Base-by-base conservation (phyloP, 1,140 invertebrate species). In the Apis florea region DNA sequence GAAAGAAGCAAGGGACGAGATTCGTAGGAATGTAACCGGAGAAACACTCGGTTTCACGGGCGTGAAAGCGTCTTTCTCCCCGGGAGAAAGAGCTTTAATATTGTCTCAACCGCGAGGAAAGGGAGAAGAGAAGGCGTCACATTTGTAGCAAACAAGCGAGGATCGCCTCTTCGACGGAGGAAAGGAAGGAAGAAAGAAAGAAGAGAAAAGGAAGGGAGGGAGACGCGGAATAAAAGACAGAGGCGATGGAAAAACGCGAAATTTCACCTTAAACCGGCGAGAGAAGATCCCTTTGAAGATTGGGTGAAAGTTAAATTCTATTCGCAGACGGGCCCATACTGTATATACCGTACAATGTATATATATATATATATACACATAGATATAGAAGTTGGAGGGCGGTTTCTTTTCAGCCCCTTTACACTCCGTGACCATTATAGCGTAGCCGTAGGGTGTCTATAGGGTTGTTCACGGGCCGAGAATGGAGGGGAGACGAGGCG, bases 391-490 rank as follows among this genome's bases (percentile, higher is more conserved):
- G 67, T 85, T 84, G 24, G 80, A 85, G 87, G 81, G 81, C 78
- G 86, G 86, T 79, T 88, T 85, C 86, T 85, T 88, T 88, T 85
- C 86, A 88, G 47, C 74, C 83, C 75, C 74, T 87, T 86, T 40
- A 40, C 31, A 85, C 82, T 88, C 82, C 88, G 88, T 88, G 90
- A 88, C 93, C 92, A 93, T 93, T 93, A 93, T 93, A 93, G 90
- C 89, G 83, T 93, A 92, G 92, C 93, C 92, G 87, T 88, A 90
- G 93, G 91, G 90, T 86, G 89, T 90, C 86, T 85, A 86, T 85
- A 79, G 88, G 88, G 85, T 89, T 90, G 89, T 85, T 85, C 88
- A 70, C 85, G 88, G 31, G 77, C 83, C 79, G 87, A 89, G 84
- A 89, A 89, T 89, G 83, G 88, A 85, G 87, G 85, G 87, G 85